Conservation (phyloP, 2,113 vertebrate species). For the Oryzias woworae region DNA sequence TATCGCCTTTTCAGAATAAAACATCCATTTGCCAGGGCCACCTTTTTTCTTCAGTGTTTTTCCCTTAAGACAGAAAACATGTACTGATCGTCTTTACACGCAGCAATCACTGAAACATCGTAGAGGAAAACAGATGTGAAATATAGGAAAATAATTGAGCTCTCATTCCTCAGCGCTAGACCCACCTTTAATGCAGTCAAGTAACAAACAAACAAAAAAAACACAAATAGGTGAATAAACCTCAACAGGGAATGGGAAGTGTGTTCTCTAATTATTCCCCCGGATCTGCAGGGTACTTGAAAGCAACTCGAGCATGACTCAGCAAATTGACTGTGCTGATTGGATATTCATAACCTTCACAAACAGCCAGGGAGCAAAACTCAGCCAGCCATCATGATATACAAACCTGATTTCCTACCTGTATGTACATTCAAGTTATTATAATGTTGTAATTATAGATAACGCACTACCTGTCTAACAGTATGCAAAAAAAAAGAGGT, state of each 20-base stretch:
- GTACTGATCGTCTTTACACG: no score
- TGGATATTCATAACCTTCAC: conserved; percentile 71
- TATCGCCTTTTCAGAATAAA: no score
- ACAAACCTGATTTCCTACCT: conserved; percentile 40
- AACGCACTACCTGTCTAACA: not conserved
- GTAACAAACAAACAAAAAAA: conserved; percentile 28
- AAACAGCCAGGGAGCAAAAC: conserved; percentile 39
- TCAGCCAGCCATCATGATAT: conserved; percentile 36
- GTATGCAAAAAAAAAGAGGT: not conserved
- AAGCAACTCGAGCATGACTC: conserved; percentile 75
- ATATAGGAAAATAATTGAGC: conserved; percentile 29
- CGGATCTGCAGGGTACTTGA: conserved; percentile 65
- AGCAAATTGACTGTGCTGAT: conserved; percentile 77
- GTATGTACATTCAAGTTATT: conserved; percentile 22
- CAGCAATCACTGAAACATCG: no score
- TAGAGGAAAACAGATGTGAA: conserved; percentile 38
- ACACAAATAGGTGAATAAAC: conserved; percentile 64
- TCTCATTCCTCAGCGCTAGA: conserved; percentile 28
- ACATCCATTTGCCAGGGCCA: not conserved
- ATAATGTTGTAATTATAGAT: conserved; percentile 1
- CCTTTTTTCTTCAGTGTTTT: not conserved
- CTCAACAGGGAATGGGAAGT: conserved; percentile 40
- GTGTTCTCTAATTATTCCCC: conserved; percentile 69
- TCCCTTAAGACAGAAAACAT: no score
- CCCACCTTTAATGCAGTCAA: conserved; percentile 41